Percentiles rank a stretch among this genome's conserved stretches.
phyloP scores from a whole-genome alignment of 2,797 vertebrate species.

The Pipistrellus nathusii region DNA sequence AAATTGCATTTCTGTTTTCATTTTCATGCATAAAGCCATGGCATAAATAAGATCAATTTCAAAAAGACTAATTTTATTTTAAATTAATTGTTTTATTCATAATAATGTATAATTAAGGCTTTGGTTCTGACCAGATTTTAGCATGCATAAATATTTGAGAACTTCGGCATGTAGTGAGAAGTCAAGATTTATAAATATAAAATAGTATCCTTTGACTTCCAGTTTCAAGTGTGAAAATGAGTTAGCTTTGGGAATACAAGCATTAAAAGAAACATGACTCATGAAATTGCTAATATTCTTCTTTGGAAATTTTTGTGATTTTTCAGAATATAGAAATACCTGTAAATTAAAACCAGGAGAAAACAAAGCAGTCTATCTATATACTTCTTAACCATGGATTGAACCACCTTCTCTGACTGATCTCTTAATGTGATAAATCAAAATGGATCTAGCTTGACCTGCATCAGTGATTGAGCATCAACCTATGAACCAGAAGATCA shows the following conservation, averaged over 20 bases:
- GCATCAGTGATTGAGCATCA: too few relatives aligned
- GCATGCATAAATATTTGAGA: constrained; percentile 35
- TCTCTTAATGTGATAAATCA: constrained; percentile 29
- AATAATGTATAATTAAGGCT: not conserved
- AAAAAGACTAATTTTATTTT: not conserved
- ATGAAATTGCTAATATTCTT: constrained; percentile 25
- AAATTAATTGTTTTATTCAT: not conserved
- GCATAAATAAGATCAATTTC: constrained; percentile 1
- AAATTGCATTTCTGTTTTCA: not conserved
- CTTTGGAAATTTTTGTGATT: constrained; percentile 17
- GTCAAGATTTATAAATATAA: constrained; percentile 52
- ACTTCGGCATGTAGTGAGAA: not conserved
- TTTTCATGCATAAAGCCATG: not conserved
- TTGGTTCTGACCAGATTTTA: constrained; percentile 13
- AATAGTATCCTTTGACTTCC: not conserved
- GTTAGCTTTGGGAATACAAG: not conserved
- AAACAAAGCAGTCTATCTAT: not conserved
- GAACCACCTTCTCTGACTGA: not conserved
- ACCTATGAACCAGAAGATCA: too few relatives aligned
- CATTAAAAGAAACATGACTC: not conserved
- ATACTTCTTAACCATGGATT: not conserved
- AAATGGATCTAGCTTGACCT: not conserved
- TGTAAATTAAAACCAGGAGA: not conserved
- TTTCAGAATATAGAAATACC: constrained; percentile 8
- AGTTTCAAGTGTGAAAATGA: constrained; percentile 44